Conservation (phyloP, 2,888 invertebrate genomes). For the Epinotia nisella region DNA sequence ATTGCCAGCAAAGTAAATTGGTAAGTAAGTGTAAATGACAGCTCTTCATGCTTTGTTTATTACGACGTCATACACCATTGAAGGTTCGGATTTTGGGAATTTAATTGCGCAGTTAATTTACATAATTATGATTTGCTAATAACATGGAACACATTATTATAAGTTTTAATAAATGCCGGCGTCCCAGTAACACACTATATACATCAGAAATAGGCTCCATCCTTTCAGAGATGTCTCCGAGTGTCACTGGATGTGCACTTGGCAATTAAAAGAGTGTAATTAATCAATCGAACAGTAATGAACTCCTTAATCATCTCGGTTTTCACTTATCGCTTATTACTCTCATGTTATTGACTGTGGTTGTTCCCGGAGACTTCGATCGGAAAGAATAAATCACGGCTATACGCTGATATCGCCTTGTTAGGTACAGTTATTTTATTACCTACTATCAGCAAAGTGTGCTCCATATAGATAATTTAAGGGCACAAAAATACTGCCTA, state of each 20-base stretch:
- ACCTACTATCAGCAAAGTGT: not conserved
- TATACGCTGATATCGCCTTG: not conserved
- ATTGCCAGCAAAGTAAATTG: too few species aligned
- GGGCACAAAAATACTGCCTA: not conserved
- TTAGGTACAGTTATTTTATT: not conserved
- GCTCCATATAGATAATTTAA: not conserved
- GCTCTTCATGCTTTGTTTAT: too few species aligned
- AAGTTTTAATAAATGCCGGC: too few species aligned
- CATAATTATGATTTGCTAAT: too few species aligned
- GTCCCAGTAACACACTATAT: too few species aligned
- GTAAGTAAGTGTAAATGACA: too few species aligned
- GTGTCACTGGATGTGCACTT: constrained; percentile 17
- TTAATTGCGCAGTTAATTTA: too few species aligned
- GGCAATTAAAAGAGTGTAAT: constrained; percentile 17
- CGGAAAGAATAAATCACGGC: constrained; percentile 4
- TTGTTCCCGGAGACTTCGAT: not conserved
- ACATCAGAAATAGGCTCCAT: constrained; percentile 16
- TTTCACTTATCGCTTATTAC: constrained; percentile 17
- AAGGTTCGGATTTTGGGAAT: too few species aligned
- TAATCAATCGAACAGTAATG: constrained; percentile 25
- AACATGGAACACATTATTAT: too few species aligned
- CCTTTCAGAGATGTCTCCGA: constrained; percentile 10
- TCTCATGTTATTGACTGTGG: constrained; percentile 18
- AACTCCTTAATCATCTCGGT: constrained; percentile 16
- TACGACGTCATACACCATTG: too few species aligned